These are phyloP conservation scores for Hippocampus barbouri DNA, from an alignment of 2,113 vertebrate genomes.

Conservation along the genomic window DNA sequence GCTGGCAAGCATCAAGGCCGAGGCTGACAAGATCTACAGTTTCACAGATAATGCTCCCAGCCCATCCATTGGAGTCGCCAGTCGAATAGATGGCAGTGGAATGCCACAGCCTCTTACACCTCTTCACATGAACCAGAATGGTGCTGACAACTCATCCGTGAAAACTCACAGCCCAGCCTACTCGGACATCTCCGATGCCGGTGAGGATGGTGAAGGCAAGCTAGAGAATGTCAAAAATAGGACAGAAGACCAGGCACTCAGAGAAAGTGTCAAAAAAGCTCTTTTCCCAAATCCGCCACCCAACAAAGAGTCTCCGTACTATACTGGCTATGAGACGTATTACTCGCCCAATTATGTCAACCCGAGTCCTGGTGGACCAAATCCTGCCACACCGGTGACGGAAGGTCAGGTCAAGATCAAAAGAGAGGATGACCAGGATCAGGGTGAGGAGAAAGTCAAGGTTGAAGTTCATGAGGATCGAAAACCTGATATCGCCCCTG, in stretches of 20 bases:
- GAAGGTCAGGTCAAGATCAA: constrained; percentile 87
- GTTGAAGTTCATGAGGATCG: constrained; percentile 85
- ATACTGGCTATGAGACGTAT: constrained; percentile 87
- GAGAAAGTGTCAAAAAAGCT: constrained; percentile 92
- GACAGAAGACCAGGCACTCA: constrained; percentile 83
- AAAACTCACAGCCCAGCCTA: constrained; percentile 97
- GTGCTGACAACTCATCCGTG: constrained; percentile 89
- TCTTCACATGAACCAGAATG: constrained; percentile 88
- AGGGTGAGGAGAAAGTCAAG: constrained; percentile 82
- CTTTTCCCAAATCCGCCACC: constrained; percentile 85
- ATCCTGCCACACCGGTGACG: constrained; percentile 62
- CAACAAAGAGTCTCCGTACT: constrained; percentile 91
- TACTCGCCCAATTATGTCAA: constrained; percentile 92
- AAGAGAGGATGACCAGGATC: constrained; percentile 87
- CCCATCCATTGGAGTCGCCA: constrained; percentile 87
- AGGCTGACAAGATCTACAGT: constrained; percentile 98
- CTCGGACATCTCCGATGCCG: constrained; percentile 95
- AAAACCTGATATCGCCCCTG: constrained; percentile 78
- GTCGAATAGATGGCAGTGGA: constrained; percentile 83
- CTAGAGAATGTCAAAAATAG: constrained; percentile 82
- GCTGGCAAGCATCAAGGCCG: constrained; percentile 94
- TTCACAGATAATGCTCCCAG: constrained; percentile 96
- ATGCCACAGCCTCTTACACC: constrained; percentile 87
- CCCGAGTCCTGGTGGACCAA: constrained; percentile 83
- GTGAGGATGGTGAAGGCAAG: constrained; percentile 94